These are phyloP conservation scores for Drosophila testacea DNA, from an alignment of 2,888 invertebrate genomes.

Conservation along the genomic window DNA sequence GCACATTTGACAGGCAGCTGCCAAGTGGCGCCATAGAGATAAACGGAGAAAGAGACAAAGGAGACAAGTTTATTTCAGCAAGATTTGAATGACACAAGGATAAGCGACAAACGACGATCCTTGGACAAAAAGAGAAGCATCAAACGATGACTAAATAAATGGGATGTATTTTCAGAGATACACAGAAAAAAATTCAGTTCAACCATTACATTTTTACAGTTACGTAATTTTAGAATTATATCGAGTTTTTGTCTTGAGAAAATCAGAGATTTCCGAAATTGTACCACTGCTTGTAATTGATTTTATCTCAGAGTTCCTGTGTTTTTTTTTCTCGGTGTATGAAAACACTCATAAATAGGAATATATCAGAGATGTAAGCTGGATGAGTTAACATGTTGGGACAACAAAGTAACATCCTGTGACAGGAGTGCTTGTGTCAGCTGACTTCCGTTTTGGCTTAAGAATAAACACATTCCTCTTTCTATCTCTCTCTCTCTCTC, in stretches of 20 bases:
- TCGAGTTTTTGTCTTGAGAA: too few species aligned
- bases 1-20: conserved; percentile 40
- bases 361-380: not conserved
- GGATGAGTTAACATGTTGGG: conserved; percentile 12
- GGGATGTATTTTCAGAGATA: not conserved
- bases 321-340: too few species aligned
- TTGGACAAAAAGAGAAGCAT: conserved; percentile 13
- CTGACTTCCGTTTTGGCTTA: conserved; percentile 3
- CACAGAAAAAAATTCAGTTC: too few species aligned
- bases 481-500: not conserved
- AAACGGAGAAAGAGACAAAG: conserved; percentile 15
- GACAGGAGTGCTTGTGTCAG: conserved; percentile 9
- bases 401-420: not conserved
- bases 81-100: conserved; percentile 23
- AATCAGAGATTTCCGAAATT: too few species aligned
- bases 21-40: conserved; percentile 36
- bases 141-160: not conserved
- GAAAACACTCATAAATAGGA: not conserved
- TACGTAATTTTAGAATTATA: too few species aligned
- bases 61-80: conserved; percentile 27
- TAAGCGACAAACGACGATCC: conserved; percentile 14
- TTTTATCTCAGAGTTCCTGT: too few species aligned
- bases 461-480: not conserved
- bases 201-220: too few species aligned
- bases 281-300: too few species aligned